phyloP scores from a whole-genome alignment of 2,113 vertebrate genomes.

The Penelope pileata region DNA sequence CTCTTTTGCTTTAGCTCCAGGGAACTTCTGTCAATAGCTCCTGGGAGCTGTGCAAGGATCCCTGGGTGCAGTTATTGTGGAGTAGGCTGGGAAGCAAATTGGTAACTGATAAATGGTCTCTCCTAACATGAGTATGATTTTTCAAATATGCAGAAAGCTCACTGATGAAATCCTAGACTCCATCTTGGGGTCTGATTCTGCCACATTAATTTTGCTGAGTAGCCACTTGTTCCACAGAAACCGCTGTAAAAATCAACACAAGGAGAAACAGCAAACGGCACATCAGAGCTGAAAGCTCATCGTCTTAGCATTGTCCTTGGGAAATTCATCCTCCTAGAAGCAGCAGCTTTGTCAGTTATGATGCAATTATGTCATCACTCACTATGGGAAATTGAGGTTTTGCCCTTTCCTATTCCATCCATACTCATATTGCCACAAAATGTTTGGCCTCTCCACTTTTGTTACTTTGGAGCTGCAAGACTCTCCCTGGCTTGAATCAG shows the following conservation, averaged over 20 bases:
- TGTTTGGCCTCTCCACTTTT: neutral
- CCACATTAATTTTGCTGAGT: neutral
- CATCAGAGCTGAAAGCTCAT: neutral
- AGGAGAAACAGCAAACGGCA: neutral
- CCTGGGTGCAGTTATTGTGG: neutral
- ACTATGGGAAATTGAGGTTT: neutral
- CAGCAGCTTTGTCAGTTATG: neutral
- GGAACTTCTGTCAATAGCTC: neutral
- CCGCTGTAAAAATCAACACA: neutral
- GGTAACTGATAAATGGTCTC: neutral
- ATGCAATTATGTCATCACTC: neutral
- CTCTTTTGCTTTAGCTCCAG: neutral
- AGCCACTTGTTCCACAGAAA: neutral
- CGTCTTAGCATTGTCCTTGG: neutral
- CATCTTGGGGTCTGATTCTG: neutral
- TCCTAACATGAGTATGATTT: neutral
- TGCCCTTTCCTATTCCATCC: rapidly evolving
- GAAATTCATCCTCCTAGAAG: neutral
- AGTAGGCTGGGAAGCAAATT: neutral
- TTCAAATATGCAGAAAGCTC: neutral
- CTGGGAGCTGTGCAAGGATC: neutral
- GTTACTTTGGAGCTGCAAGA: neutral
- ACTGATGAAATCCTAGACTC: neutral
- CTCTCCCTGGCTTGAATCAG: neutral
- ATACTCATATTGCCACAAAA: neutral